phyloP scores from a whole-genome alignment of 2,113 vertebrate genomes.

The Saimiri boliviensis region DNA sequence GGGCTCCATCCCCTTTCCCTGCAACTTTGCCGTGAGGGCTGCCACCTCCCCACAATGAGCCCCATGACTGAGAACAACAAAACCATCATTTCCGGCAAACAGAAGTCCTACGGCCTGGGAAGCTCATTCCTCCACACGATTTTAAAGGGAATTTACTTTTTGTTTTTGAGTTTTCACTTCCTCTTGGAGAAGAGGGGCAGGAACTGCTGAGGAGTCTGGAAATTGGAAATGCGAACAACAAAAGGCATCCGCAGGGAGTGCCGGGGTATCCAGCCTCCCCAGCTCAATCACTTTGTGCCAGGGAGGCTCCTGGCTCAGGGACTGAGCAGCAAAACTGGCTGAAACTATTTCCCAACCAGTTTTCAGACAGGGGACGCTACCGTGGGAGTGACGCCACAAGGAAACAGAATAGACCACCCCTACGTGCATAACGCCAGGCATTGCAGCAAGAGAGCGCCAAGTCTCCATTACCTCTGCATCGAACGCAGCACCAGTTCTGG shows the following conservation, averaged over 20 bases:
- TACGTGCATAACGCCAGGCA: accelerated
- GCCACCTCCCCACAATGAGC: neutral
- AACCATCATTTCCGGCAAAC: neutral
- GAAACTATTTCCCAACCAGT: conserved; percentile 15
- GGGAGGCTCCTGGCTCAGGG: neutral
- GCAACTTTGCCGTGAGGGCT: neutral
- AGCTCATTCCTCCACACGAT: neutral
- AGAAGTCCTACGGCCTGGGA: neutral
- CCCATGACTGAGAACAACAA: neutral
- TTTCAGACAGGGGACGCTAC: neutral
- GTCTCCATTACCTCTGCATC: accelerated
- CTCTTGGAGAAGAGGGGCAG: conserved; percentile 53
- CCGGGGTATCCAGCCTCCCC: conserved; percentile 35
- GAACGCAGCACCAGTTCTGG: neutral
- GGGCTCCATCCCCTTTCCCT: too few relatives aligned
- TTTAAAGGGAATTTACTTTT: conserved; percentile 41
- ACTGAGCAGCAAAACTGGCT: neutral
- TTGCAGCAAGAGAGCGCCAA: neutral
- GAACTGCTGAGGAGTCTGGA: conserved; percentile 64
- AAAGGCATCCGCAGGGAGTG: conserved; percentile 38
- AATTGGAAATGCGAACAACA: conserved; percentile 77
- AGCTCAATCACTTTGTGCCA: conserved; percentile 29
- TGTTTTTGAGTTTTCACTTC: neutral
- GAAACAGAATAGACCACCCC: neutral
- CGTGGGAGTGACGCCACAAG: neutral